phyloP scores from a whole-genome alignment of 1,140 invertebrate genomes.

The Lysiphlebus fabarum region DNA sequence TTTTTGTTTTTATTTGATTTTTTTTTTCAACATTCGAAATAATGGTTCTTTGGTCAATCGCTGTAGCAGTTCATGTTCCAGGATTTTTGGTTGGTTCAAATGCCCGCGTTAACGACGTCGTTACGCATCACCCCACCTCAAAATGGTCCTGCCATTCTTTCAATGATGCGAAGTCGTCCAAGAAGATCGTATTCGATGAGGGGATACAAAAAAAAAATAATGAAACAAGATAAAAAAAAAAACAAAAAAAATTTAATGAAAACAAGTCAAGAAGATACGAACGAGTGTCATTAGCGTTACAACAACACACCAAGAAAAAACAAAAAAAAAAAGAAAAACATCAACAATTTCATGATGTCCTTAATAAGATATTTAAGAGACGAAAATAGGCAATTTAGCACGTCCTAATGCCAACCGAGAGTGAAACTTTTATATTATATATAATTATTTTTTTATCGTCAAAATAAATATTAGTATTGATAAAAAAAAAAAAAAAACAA shows the following conservation, averaged over 20 bases:
- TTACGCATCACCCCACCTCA: slow-evolving; percentile 9
- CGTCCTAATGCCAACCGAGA: too few relatives aligned
- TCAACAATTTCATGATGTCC: too few relatives aligned
- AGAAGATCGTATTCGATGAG: slow-evolving; percentile 5
- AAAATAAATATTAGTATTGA: too few relatives aligned
- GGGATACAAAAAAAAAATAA: slow-evolving; percentile 7
- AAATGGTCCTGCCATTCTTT: slow-evolving; percentile 9
- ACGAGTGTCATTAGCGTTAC: slow-evolving; percentile 9
- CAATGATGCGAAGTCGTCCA: background rate
- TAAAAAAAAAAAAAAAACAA: too few relatives aligned
- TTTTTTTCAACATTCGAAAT: background rate
- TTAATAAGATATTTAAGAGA: too few relatives aligned
- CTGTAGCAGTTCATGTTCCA: slow-evolving; percentile 5
- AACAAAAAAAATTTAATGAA: slow-evolving; percentile 1
- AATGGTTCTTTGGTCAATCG: background rate
- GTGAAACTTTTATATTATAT: too few relatives aligned
- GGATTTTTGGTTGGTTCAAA: slow-evolving; percentile 6
- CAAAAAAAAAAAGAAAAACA: too few relatives aligned
- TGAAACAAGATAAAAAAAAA: slow-evolving; percentile 5
- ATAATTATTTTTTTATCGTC: too few relatives aligned
- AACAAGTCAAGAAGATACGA: background rate
- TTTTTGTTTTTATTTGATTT: background rate
- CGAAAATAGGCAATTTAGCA: too few relatives aligned
- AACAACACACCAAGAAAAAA: background rate
- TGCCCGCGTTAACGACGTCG: slow-evolving; percentile 27